These are phyloP conservation scores for Ischnura elegans DNA, from an alignment of 2,888 invertebrate genomes.

Conservation along the genomic window DNA sequence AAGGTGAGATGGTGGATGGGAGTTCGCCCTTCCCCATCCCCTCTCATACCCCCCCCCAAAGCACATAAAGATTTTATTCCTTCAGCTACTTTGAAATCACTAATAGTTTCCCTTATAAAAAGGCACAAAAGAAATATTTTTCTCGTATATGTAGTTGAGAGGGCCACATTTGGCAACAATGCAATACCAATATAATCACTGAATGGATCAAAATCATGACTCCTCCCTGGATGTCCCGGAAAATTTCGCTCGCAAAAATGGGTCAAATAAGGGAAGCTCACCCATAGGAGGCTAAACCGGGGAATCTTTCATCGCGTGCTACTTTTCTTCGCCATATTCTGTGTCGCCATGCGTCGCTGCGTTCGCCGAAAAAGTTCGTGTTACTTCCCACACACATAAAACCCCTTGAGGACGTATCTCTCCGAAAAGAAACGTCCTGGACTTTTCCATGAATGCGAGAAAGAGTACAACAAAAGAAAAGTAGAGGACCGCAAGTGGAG, in stretches of 20 bases:
- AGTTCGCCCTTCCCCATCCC: too few species aligned
- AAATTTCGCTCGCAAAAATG: not conserved
- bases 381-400: not conserved
- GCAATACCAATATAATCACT: too few species aligned
- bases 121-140: too few species aligned
- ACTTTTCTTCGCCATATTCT: not conserved
- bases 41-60: too few species aligned
- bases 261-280: not conserved
- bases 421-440: not conserved
- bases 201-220: not conserved
- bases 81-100: too few species aligned
- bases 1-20: too few species aligned
- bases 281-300: not conserved
- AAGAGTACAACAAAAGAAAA: not conserved
- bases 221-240: not conserved
- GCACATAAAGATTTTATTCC: too few species aligned
- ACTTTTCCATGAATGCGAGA: slow-evolving; percentile 26
- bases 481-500: not conserved
- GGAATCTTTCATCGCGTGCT: not conserved
- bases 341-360: not conserved
- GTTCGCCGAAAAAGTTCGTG: not conserved
- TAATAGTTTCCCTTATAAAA: too few species aligned
- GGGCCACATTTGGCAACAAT: too few species aligned
- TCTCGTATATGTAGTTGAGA: too few species aligned
- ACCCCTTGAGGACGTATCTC: not conserved